A percentile compares a stretch with the other conserved stretches of the same genome.
These are phyloP conservation scores for Xiphorhynchus elegans DNA, from an alignment of 2,113 vertebrate genomes.

Conservation along the genomic window DNA sequence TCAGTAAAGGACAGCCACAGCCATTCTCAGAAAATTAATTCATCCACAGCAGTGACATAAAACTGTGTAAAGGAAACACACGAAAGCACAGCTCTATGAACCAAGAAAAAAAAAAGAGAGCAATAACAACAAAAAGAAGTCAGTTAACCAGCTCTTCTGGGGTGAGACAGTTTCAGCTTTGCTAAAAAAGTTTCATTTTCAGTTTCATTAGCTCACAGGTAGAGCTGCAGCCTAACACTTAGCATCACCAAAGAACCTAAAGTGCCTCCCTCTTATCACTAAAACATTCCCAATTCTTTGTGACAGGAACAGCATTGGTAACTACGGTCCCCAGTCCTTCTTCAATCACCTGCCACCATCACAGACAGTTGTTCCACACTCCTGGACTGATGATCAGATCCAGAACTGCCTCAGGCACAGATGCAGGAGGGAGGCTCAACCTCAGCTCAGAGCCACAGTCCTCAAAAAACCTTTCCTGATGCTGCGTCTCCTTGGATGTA, in stretches of 20 bases:
- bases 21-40: slow-evolving; percentile 5
- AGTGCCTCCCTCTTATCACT: background rate
- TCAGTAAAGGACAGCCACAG: slow-evolving; percentile 8
- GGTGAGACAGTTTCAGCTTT: background rate
- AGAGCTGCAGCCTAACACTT: background rate
- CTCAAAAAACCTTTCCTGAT: background rate
- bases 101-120: background rate
- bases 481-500: background rate
- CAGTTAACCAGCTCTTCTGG: background rate
- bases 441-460: background rate
- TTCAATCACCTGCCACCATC: background rate
- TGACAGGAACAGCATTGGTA: background rate
- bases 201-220: background rate
- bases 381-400: background rate
- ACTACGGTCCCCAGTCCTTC: background rate
- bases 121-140: background rate
- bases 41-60: background rate
- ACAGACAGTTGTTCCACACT: background rate
- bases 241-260: background rate
- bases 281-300: background rate
- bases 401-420: background rate
- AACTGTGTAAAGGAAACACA: background rate
- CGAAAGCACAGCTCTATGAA: background rate
- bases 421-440: background rate
- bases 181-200: background rate